Conservation (phyloP, 2,888 invertebrate genomes). For the Plagodis pulveraria region DNA sequence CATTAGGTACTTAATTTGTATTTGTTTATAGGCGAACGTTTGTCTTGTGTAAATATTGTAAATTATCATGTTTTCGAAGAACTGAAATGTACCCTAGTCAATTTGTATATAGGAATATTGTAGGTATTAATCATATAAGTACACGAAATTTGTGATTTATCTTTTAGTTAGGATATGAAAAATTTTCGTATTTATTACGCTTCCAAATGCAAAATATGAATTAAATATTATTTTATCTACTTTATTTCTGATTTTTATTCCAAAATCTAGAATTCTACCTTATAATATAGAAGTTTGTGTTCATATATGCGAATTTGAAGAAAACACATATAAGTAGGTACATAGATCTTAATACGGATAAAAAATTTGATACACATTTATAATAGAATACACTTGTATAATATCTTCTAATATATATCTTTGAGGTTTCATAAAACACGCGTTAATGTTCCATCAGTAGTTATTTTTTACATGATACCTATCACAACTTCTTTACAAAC, state of each 20-base stretch:
- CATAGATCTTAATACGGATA: no score
- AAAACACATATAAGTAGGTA: no score
- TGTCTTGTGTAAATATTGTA: constrained; percentile 61
- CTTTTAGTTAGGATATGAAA: constrained; percentile 77
- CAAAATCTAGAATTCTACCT: no score
- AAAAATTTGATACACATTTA: no score
- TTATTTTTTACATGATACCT: no score
- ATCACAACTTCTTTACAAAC: no score
- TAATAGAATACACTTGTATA: no score
- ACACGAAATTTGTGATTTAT: constrained; percentile 83
- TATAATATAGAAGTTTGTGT: no score
- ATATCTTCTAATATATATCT: no score
- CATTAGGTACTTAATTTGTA: constrained; percentile 71
- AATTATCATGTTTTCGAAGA: constrained; percentile 70
- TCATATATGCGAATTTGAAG: no score
- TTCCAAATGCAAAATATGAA: constrained; percentile 83
- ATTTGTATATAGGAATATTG: constrained; percentile 75
- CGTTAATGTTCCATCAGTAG: no score
- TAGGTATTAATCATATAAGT: constrained; percentile 62
- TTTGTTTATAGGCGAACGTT: constrained; percentile 39
- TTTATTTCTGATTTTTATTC: constrained; percentile 60
- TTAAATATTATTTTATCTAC: constrained; percentile 83
- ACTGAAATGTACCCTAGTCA: constrained; percentile 85
- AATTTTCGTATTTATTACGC: constrained; percentile 84
- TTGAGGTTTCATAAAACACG: no score